Evolutionary conservation across 1,140 invertebrate genomes (phyloP).

Genomic region (Oreohelix idahoensis): DNA sequence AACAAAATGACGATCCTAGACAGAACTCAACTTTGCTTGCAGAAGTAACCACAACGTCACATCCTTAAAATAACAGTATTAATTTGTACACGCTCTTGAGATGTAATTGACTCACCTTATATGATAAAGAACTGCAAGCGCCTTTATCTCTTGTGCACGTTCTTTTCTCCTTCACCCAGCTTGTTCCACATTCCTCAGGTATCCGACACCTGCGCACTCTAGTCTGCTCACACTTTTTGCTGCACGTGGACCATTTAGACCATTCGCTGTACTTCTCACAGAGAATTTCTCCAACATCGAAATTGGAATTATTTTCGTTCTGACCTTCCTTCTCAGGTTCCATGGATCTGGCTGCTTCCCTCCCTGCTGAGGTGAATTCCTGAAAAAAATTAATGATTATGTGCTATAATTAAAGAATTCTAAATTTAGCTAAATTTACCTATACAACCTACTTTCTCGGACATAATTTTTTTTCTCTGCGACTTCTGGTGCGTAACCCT

Average conservation of each 20-base stretch:
- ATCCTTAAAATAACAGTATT: too few relatives aligned
- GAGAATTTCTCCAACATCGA: conserved; percentile 29
- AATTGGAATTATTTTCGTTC: not conserved
- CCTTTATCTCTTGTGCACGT: conserved; percentile 47
- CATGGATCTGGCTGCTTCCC: conserved; percentile 32
- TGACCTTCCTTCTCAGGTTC: conserved; percentile 1
- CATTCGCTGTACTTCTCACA: conserved; percentile 62
- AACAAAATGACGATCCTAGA: too few relatives aligned
- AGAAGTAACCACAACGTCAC: too few relatives aligned
- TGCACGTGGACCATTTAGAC: conserved; percentile 77
- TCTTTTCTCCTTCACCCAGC: conserved; percentile 69
- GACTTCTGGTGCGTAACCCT: too few relatives aligned
- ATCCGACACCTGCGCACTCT: conserved; percentile 75
- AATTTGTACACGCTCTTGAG: too few relatives aligned
- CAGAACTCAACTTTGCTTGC: too few relatives aligned
- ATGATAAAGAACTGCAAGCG: conserved; percentile 41
- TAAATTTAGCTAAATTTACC: too few relatives aligned
- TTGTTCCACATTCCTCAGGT: conserved; percentile 76
- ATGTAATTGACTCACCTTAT: conserved; percentile 52
- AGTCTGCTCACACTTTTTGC: conserved; percentile 76
- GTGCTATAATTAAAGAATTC: too few relatives aligned
- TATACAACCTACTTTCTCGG: too few relatives aligned
- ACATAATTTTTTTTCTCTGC: too few relatives aligned
- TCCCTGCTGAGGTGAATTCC: conserved; percentile 20
- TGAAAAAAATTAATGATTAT: too few relatives aligned